Conservation (phyloP, 2,113 vertebrate genomes). For the Sturnira hondurensis region DNA sequence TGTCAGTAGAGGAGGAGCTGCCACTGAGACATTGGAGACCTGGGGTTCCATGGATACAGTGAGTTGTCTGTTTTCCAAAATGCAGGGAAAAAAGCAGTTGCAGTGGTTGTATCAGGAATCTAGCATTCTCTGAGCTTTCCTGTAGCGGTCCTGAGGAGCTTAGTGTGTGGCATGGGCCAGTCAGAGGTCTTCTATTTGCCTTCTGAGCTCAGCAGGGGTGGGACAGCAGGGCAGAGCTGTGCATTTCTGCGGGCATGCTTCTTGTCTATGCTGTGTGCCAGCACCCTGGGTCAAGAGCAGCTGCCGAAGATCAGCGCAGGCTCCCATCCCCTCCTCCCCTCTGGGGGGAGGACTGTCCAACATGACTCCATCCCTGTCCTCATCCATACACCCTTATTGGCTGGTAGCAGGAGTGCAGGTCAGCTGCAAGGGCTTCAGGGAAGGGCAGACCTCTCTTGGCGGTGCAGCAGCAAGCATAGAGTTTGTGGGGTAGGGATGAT, state of each 20-base stretch:
- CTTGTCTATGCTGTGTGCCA: not conserved
- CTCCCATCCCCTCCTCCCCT: not conserved
- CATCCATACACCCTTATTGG: not conserved
- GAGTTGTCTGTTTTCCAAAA: not conserved
- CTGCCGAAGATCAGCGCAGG: not conserved
- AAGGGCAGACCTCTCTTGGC: not conserved
- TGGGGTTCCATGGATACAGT: not conserved
- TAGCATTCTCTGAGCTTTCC: not conserved
- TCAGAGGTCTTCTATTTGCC: not conserved
- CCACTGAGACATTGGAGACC: not conserved
- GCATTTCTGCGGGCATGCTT: not conserved
- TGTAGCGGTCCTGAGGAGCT: not conserved
- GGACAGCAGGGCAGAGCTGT: not conserved
- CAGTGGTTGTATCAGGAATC: not conserved
- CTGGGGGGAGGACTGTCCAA: not conserved
- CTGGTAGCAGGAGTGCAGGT: not conserved
- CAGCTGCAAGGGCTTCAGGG: not conserved
- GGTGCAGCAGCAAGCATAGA: too few species aligned
- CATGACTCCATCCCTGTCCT: not conserved
- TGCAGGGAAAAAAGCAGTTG: not conserved
- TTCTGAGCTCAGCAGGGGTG: not conserved
- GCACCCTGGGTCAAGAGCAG: not conserved
- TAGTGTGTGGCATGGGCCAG: not conserved
- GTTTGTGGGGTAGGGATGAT: not conserved
- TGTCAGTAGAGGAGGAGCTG: not conserved